phyloP scores from a whole-genome alignment of 2,113 vertebrate species.

The Cyrtonyx montezumae region DNA sequence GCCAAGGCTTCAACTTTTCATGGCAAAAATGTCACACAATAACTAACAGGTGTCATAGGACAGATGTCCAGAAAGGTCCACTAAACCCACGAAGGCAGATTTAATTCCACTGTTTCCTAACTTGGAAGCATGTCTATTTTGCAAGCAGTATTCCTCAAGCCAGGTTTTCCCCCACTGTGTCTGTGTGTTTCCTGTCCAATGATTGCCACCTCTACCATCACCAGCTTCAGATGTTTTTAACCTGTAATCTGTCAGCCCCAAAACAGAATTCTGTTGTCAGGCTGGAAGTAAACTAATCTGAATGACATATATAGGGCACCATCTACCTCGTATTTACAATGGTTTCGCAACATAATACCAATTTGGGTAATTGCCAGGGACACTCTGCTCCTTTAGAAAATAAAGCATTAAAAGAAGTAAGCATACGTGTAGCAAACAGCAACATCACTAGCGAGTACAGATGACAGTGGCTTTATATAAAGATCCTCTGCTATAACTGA shows the following conservation, averaged over 20 bases:
- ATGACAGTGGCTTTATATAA: not conserved
- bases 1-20: not conserved
- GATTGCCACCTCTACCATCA: not conserved
- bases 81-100: not conserved
- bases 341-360: not conserved
- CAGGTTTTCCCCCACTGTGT: not conserved
- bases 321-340: not conserved
- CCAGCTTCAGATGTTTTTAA: not conserved
- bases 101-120: not conserved
- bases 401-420: not conserved
- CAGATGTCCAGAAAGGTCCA: not conserved
- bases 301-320: not conserved
- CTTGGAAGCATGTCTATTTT: not conserved
- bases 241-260: not conserved
- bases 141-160: not conserved
- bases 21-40: not conserved
- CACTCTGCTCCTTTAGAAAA: not conserved
- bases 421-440: not conserved
- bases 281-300: not conserved
- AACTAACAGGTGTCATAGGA: not conserved
- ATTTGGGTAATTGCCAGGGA: not conserved
- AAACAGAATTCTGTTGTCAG: not conserved
- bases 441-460: not conserved
- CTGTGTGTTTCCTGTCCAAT: not conserved
- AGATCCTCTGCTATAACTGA: not conserved